Evolutionary conservation across 2,797 vertebrate species (phyloP).

Genomic region (Ambastaia sidthimunki): DNA sequence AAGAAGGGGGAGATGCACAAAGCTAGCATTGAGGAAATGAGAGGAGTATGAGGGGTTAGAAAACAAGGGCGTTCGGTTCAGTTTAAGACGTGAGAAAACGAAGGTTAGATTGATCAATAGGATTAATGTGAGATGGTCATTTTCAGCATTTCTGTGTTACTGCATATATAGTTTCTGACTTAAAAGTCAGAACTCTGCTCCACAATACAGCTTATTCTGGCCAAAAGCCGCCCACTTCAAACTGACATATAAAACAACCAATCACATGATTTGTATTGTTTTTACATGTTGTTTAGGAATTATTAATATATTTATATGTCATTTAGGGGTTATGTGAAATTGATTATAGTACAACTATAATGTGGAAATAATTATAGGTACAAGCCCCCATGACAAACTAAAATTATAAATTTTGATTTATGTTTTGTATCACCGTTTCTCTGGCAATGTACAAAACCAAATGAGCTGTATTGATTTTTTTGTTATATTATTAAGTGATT

Average conservation of each 20-base stretch:
- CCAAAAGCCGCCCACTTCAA: not conserved
- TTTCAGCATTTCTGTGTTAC: not conserved
- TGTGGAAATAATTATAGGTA: no score
- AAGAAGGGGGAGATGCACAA: conserved; percentile 46
- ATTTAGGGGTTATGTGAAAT: no score
- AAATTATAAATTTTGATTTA: no score
- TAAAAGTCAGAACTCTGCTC: not conserved
- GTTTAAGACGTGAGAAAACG: conserved; percentile 18
- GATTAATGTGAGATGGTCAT: conserved; percentile 11
- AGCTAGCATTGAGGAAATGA: conserved; percentile 49
- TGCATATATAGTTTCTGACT: not conserved
- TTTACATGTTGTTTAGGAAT: not conserved
- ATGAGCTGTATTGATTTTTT: no score
- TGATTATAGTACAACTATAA: no score
- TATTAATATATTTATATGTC: no score
- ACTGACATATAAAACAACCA: not conserved
- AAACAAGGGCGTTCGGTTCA: conserved; percentile 12
- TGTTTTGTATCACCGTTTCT: no score
- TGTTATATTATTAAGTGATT: no score
- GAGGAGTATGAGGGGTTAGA: conserved; percentile 19
- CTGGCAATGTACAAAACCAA: no score
- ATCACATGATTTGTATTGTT: no score
- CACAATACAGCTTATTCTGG: not conserved
- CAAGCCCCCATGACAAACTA: no score
- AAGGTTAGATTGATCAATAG: conserved; percentile 3